Conservation (phyloP, 2,888 invertebrate species). For the Zaprionus lineosus region DNA sequence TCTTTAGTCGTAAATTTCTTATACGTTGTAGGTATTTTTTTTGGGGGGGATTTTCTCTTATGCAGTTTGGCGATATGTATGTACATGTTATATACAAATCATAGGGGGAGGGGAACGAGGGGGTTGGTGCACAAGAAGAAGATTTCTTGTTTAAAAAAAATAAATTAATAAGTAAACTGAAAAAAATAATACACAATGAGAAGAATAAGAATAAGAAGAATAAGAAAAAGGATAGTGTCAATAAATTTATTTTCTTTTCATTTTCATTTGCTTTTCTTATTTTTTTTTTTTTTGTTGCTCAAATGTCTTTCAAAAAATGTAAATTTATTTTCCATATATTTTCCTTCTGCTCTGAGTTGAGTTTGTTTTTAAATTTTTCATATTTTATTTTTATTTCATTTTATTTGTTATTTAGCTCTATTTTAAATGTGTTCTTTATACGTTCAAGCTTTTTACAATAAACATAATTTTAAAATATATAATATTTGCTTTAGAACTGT, state of each 20-base stretch:
- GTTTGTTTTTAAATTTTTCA: slow-evolving; percentile 26
- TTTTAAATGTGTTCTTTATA: slow-evolving; percentile 49
- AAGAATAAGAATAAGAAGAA: slow-evolving; percentile 11
- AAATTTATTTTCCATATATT: slow-evolving; percentile 53
- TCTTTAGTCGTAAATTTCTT: no score
- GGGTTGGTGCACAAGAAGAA: no score
- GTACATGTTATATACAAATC: slow-evolving; percentile 60
- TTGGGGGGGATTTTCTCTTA: no score
- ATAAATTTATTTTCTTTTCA: slow-evolving; percentile 7
- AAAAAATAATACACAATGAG: slow-evolving; percentile 30
- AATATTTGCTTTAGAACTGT: slow-evolving; percentile 42
- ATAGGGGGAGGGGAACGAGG: no score
- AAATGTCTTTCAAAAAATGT: slow-evolving; percentile 58
- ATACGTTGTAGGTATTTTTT: no score
- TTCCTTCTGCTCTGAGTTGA: slow-evolving; percentile 25
- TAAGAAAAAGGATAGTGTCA: slow-evolving; percentile 30
- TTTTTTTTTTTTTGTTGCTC: no score
- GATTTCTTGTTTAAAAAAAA: no score
- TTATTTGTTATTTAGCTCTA: slow-evolving; percentile 38
- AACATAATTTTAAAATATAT: slow-evolving; percentile 64
- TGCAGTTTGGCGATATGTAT: slow-evolving; percentile 72
- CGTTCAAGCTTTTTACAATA: slow-evolving; percentile 64
- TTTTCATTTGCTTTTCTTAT: no score
- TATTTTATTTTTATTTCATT: no score
- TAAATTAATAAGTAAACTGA: slow-evolving; percentile 18